phyloP scores from a whole-genome alignment of 2,797 vertebrate genomes.

The Cossypha caffra region DNA sequence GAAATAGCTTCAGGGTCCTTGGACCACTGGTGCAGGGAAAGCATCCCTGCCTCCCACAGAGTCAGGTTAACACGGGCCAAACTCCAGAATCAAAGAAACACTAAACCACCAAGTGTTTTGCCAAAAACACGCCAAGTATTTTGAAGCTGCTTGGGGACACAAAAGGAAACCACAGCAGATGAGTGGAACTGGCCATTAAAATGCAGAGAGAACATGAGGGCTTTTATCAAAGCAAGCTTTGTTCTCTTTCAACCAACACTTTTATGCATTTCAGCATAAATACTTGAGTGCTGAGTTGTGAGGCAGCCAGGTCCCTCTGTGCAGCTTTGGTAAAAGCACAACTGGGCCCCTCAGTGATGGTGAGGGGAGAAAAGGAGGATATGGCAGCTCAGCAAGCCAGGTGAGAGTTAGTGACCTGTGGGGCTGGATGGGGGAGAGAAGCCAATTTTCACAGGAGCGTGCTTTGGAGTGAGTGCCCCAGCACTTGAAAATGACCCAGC shows the following conservation, averaged over 20 bases:
- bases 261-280: background rate
- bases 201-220: background rate
- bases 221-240: background rate
- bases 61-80: background rate
- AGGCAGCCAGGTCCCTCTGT: background rate
- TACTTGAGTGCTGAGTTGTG: background rate
- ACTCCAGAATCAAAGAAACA: background rate
- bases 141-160: background rate
- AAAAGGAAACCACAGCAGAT: background rate
- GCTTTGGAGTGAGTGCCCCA: background rate
- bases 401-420: background rate
- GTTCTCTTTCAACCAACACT: background rate
- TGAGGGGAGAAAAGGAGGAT: background rate
- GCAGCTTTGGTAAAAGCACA: background rate
- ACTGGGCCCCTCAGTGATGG: fast-evolving
- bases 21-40: background rate
- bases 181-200: background rate
- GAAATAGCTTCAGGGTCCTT: background rate
- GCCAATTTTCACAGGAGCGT: background rate
- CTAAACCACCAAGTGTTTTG: background rate
- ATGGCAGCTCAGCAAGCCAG: background rate
- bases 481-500: background rate
- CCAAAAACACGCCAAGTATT: background rate
- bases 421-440: background rate
- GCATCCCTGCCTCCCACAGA: background rate